Conservation (phyloP, 2,888 invertebrate genomes). For the Xylota sylvarum region DNA sequence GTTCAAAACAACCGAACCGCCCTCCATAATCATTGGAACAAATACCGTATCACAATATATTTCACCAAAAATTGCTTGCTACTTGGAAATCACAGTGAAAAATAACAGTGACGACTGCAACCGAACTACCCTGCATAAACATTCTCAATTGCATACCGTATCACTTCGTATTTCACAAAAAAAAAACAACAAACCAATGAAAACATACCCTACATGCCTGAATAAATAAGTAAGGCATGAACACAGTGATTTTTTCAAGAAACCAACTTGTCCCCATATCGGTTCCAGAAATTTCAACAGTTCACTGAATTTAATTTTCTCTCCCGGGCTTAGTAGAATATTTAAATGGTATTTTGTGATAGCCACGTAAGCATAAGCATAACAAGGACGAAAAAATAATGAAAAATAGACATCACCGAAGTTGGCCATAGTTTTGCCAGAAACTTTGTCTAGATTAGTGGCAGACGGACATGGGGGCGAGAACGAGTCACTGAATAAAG, state of each 20-base stretch:
- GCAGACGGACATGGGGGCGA: constrained; percentile 35
- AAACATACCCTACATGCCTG: neutral
- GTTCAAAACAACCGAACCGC: too few species aligned
- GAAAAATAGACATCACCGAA: constrained; percentile 28
- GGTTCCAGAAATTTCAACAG: neutral
- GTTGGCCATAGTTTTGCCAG: constrained; percentile 46
- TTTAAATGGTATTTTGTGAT: constrained; percentile 10
- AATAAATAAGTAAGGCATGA: neutral
- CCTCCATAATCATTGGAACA: too few species aligned
- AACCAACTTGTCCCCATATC: neutral
- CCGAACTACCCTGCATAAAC: too few species aligned
- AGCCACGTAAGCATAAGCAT: neutral
- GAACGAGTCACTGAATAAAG: constrained; percentile 22
- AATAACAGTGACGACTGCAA: too few species aligned
- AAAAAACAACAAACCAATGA: neutral
- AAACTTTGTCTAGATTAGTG: constrained; percentile 42
- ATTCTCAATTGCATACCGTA: too few species aligned
- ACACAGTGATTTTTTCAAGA: neutral
- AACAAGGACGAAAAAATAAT: constrained; percentile 34
- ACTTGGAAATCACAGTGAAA: too few species aligned
- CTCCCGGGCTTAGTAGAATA: neutral
- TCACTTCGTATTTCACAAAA: too few species aligned
- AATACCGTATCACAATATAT: too few species aligned
- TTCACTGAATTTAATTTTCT: constrained; percentile 35
- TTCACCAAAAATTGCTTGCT: too few species aligned